phyloP scores from a whole-genome alignment of 2,113 vertebrate genomes.

The Aythya baeri region DNA sequence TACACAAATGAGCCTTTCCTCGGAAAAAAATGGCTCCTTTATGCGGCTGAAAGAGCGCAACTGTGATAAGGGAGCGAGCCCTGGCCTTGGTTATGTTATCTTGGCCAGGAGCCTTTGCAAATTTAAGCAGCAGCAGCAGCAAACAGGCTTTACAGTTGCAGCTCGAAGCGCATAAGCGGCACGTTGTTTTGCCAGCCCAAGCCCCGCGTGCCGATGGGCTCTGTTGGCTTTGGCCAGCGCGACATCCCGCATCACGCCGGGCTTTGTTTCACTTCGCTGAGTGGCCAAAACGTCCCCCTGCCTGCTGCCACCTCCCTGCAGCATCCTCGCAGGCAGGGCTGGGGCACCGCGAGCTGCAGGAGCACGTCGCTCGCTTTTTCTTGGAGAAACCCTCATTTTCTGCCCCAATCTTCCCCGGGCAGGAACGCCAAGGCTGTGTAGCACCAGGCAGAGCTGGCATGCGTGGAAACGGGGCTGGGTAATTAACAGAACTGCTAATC shows the following conservation, averaged over 20 bases:
- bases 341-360: fast-evolving
- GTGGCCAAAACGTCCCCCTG: background rate
- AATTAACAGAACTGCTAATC: background rate
- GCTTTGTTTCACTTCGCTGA: background rate
- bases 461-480: background rate
- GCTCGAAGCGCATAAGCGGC: constrained; percentile 52
- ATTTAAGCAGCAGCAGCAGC: constrained; percentile 60
- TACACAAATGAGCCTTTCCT: background rate
- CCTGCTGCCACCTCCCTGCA: background rate
- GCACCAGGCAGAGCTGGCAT: fast-evolving
- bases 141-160: constrained; percentile 9
- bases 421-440: background rate
- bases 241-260: background rate
- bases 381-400: background rate
- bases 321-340: background rate
- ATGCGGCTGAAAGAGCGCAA: constrained; percentile 59
- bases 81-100: constrained; percentile 65
- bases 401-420: background rate
- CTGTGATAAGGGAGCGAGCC: constrained; percentile 63
- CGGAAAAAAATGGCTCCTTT: constrained; percentile 35
- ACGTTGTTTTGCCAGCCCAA: constrained; percentile 66
- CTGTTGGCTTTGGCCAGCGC: constrained; percentile 60
- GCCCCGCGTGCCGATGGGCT: constrained; percentile 28
- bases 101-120: constrained; percentile 71
- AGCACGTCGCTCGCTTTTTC: background rate